Conservation (phyloP, 2,113 vertebrate species). For the Varanus komodoensis region DNA sequence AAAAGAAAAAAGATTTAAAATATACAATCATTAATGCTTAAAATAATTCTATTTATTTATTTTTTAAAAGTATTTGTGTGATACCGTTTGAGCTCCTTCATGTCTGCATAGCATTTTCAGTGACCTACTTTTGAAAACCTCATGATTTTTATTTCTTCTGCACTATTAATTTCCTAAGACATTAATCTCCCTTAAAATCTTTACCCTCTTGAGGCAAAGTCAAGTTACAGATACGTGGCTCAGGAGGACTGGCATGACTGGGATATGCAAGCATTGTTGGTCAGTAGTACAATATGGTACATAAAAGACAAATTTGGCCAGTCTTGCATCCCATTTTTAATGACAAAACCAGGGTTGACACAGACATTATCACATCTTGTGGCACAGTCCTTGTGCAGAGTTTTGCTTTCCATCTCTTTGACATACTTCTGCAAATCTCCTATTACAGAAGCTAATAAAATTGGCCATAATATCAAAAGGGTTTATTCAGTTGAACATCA, state of each 20-base stretch:
- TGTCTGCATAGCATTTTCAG: slow-evolving; percentile 34
- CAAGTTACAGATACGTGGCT: background rate
- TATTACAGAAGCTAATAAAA: slow-evolving; percentile 10
- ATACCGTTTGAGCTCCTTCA: slow-evolving; percentile 27
- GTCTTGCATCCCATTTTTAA: background rate
- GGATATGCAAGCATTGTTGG: background rate
- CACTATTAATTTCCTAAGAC: slow-evolving; percentile 31
- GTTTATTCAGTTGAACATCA: slow-evolving; percentile 13
- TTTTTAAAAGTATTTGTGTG: slow-evolving; percentile 31
- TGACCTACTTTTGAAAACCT: slow-evolving; percentile 56
- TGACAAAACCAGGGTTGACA: background rate
- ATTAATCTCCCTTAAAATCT: slow-evolving; percentile 28
- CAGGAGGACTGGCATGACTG: background rate
- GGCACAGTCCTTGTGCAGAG: background rate
- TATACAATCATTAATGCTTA: slow-evolving; percentile 1
- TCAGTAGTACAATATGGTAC: background rate
- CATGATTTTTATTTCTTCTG: slow-evolving; percentile 13
- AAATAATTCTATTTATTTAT: slow-evolving; percentile 42
- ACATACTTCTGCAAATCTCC: slow-evolving; percentile 29
- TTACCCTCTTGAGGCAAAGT: slow-evolving; percentile 12
- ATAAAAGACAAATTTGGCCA: background rate
- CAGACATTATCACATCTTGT: background rate
- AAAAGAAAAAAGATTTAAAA: slow-evolving; percentile 9
- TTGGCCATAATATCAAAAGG: slow-evolving; percentile 18
- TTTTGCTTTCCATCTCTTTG: slow-evolving; percentile 12